A percentile compares a stretch with the other conserved stretches of the same genome.
Evolutionary conservation across 1,140 invertebrate species (phyloP).

Genomic region (Formica selysi): DNA sequence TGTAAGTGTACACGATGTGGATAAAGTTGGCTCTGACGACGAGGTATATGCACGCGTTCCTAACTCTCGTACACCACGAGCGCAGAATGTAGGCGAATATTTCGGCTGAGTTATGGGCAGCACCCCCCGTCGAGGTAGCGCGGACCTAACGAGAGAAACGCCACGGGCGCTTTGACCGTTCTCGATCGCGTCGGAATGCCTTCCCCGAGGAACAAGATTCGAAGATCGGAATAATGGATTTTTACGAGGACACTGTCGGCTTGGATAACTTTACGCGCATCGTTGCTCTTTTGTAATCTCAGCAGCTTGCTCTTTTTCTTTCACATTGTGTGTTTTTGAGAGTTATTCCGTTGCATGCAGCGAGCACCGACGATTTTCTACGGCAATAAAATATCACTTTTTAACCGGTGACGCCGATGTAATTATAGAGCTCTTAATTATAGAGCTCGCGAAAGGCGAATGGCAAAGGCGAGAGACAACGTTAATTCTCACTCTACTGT

Average conservation of each 20-base stretch:
- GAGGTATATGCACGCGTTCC: conserved; percentile 60
- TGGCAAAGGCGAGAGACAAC: background rate
- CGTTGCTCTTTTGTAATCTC: background rate
- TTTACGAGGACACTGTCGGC: conserved; percentile 65
- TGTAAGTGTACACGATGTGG: conserved; percentile 38
- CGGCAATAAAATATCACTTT: conserved; percentile 2
- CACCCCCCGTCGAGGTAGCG: conserved; percentile 63
- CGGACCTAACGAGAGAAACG: conserved; percentile 70
- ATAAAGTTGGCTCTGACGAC: conserved; percentile 75
- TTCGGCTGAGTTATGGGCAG: conserved; percentile 82
- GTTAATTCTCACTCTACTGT: background rate
- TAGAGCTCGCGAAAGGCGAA: background rate
- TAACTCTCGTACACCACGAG: conserved; percentile 62
- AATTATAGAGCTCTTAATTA: conserved; percentile 29
- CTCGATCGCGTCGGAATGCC: conserved; percentile 67
- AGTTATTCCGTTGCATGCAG: conserved; percentile 6
- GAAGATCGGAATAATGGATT: conserved; percentile 69
- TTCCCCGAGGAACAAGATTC: conserved; percentile 69
- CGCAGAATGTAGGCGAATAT: conserved; percentile 83
- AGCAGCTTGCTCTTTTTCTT: background rate
- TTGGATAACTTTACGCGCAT: conserved; percentile 41
- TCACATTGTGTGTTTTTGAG: background rate
- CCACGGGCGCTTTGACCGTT: conserved; percentile 66
- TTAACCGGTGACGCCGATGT: background rate
- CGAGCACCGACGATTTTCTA: background rate